Percentiles rank a stretch among this genome's conserved stretches.
These are phyloP conservation scores for Sinhomidia bicolor DNA, from an alignment of 2,888 invertebrate genomes.

Conservation along the genomic window DNA sequence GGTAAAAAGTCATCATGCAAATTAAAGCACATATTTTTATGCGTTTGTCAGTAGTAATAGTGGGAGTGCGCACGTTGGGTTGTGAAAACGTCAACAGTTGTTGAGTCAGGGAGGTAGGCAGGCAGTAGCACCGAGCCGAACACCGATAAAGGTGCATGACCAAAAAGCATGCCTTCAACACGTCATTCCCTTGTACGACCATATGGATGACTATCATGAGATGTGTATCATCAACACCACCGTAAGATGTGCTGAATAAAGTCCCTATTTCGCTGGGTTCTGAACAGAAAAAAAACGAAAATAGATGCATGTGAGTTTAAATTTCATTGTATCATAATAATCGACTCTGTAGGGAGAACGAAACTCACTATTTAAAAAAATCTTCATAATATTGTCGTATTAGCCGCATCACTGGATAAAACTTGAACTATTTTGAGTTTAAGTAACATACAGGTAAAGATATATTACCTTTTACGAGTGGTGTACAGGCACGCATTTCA, in stretches of 20 bases:
- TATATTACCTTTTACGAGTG: too few species aligned
- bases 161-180: constrained; percentile 60
- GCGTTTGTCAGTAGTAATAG: constrained; percentile 35
- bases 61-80: not conserved
- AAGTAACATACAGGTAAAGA: not conserved
- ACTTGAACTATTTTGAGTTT: not conserved
- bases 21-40: constrained; percentile 55
- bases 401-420: not conserved
- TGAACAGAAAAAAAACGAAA: not conserved
- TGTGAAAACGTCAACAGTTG: constrained; percentile 63
- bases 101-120: too few species aligned
- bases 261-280: not conserved
- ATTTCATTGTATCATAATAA: not conserved
- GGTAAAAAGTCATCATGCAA: constrained; percentile 68
- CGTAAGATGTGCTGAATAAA: not conserved
- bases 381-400: not conserved
- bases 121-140: not conserved
- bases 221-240: not conserved
- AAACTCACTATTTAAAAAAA: not conserved
- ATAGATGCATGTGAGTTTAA: not conserved
- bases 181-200: constrained; percentile 68
- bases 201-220: constrained; percentile 54
- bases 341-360: not conserved
- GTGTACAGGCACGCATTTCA: constrained; percentile 27
- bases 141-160: constrained; percentile 37